Evolutionary conservation across 1,140 invertebrate genomes (phyloP), one percentile per base, ranked within the genome.

Genomic region (Cyclargus thomasi): DNA sequence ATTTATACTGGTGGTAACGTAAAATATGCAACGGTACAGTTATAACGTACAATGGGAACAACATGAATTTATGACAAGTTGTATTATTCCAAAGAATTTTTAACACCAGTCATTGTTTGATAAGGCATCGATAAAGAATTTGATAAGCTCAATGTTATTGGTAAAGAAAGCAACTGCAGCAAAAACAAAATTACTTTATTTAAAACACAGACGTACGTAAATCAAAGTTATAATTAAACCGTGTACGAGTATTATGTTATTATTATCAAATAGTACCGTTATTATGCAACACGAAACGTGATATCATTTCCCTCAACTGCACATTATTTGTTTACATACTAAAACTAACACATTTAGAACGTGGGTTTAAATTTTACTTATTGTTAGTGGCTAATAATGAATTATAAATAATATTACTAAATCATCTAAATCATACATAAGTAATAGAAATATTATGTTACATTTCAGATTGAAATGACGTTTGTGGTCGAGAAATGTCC

Each of bases 241-340:
- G 39, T 14, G 39, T 11, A 47, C 39, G 39, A 8, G 39, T 11
- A 47, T 47, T 14, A 47, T 47, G 39, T 47, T 47, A 16, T 47
- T 47, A 47, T 47, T 47, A 7, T 47, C 39, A 47, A 47, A 47
- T 47, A 8, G 11, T 59, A 59, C 17, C 20, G 5, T 18, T 59
- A 59, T 59, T 59, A 59, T 59, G 21, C 55, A 11, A 59, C 18
- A 21, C 11, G 20, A 59, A 59, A 59, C 55, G 55, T 59, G 18
- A 59, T 8, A 59, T 59, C 17, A 59, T 21, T 59, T 59, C 55
- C 55, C 20, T 59, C 18, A 10, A 59, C 20, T 59, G 55, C 55
- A 59, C 14, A 59, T 59, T 20, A 59, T 59, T 59, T 59, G 55
- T 59, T 59, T 59, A 59, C 55, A 22, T 22, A 20, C 10, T 59